phyloP scores from a whole-genome alignment of 1,140 invertebrate species.

The Ceratoteleas bidentatus region DNA sequence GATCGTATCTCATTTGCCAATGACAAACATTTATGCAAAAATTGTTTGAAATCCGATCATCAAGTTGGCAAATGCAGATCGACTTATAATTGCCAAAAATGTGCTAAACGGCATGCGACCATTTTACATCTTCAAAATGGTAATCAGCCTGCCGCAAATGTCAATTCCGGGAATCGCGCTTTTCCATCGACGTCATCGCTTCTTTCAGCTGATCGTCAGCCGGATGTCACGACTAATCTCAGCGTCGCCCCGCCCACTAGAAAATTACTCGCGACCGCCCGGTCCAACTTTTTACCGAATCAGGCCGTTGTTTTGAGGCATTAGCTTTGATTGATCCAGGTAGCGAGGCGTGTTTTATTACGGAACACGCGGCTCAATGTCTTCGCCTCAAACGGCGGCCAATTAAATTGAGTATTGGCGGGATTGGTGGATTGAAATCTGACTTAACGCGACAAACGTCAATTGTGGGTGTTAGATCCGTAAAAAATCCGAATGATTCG shows the following conservation, averaged over 20 bases:
- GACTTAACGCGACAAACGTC: neutral
- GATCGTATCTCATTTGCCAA: neutral
- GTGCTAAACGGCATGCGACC: neutral
- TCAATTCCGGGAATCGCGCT: too few species aligned
- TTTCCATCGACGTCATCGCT: too few species aligned
- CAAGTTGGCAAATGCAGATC: neutral
- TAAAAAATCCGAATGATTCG: neutral
- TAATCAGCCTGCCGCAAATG: neutral
- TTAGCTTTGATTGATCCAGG: neutral
- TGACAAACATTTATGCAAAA: neutral
- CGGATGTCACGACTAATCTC: neutral
- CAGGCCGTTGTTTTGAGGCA: neutral
- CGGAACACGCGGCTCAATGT: neutral
- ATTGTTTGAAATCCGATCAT: slow-evolving; percentile 4
- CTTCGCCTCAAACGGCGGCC: neutral
- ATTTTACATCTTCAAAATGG: neutral
- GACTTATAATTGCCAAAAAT: neutral
- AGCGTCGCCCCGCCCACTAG: neutral
- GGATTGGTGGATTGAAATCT: neutral
- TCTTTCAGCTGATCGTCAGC: neutral
- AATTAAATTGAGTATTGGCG: neutral
- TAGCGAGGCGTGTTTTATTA: neutral
- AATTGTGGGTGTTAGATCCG: neutral
- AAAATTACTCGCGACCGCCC: neutral
- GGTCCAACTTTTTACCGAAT: neutral